Evolutionary conservation across 2,797 vertebrate genomes (phyloP), one percentile per base, ranked within the genome.

Genomic region (Remorina albescens): DNA sequence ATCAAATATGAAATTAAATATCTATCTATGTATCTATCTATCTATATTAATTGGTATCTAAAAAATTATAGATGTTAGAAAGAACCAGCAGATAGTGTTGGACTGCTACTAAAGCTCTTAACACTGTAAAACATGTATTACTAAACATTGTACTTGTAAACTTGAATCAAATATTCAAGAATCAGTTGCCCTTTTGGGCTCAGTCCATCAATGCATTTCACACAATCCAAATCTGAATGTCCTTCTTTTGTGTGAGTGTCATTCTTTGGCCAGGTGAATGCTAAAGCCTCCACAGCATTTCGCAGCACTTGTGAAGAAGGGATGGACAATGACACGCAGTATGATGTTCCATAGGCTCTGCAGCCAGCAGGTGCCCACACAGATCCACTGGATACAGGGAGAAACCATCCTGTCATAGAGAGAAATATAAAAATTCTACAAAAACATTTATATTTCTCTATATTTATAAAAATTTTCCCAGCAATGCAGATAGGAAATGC

Each of bases 301-400:
- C 21, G 91, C 89, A 2, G 90, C 83, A 44, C 94, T 95, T 21
- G 70, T 86, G 71, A 91, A 32, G 71, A 94, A 62, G 1, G 94
- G 93, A 0, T 73, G 79, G 37, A 94, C 71, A 34, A 92, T 41
- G 57, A 93, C 53, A 3, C 82, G 84, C 86, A 95, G 66, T 21
- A 93, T 56, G 3, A 93, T 73, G 69, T 21, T 86, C 94, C 95
- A 96, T 0, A 95, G 68, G 16, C 67, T 87, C 86, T 93, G 88
- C 32, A 95, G 76, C 91, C 93, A 95, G 36, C 60, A 59, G 4
- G 87, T 92, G 61, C 91, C 91, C 10, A 94, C 80, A 2, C 81
- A 65, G 54, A 89, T 5, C 26, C 88, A 91, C 54, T 89, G 89
- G 64, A 93, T 50, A 53, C 91, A 94, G 1, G 95, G 95, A 28